phyloP scores from a whole-genome alignment of 2,113 vertebrate genomes.

The Marmota monax region DNA sequence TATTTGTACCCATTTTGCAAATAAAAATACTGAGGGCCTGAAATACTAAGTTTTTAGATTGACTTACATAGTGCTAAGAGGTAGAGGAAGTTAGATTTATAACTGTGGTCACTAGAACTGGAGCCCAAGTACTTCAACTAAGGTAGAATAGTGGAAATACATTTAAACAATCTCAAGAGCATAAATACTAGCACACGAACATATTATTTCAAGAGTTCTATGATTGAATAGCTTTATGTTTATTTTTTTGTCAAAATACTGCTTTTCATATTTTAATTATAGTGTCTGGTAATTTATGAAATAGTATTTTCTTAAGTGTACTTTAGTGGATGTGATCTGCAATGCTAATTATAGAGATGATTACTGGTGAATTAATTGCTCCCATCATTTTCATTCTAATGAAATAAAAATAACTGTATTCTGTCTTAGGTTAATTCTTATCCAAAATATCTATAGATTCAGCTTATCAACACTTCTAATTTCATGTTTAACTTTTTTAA shows the following conservation, averaged over 20 bases:
- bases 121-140: neutral
- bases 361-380: conserved; percentile 58
- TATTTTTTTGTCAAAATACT: neutral
- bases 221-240: neutral
- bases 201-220: neutral
- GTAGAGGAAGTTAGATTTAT: neutral
- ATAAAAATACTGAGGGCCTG: neutral
- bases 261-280: neutral
- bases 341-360: conserved; percentile 64
- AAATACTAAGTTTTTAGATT: neutral
- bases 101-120: neutral
- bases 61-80: neutral
- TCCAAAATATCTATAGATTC: conserved; percentile 34
- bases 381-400: conserved; percentile 47
- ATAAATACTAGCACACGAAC: neutral
- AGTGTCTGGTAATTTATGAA: neutral
- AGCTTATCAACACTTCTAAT: neutral
- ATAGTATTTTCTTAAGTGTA: conserved; percentile 56
- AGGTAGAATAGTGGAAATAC: neutral
- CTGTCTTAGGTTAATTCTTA: conserved; percentile 58
- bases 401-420: conserved; percentile 55
- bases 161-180: neutral
- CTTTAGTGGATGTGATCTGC: conserved; percentile 56
- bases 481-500: neutral
- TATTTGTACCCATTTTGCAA: neutral